These are phyloP conservation scores for Chiroxiphia lanceolata DNA, from an alignment of 2,797 vertebrate species.

Conservation along the genomic window DNA sequence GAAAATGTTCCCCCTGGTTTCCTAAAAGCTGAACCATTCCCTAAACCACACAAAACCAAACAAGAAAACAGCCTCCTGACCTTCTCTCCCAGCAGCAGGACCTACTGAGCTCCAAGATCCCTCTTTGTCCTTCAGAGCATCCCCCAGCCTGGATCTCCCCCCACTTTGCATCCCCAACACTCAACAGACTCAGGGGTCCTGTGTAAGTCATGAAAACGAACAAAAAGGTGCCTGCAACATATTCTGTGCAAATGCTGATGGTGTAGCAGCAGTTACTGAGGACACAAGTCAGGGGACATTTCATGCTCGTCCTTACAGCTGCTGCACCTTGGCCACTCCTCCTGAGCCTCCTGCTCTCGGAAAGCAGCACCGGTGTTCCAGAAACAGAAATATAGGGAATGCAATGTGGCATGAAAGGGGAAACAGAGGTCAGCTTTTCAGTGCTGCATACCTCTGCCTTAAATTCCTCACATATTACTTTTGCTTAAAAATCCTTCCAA, in stretches of 20 bases:
- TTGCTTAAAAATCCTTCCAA: not conserved
- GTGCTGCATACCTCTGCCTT: not conserved
- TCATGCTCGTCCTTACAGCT: fast-evolving
- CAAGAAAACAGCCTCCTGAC: not conserved
- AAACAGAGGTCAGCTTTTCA: fast-evolving
- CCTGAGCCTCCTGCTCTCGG: not conserved
- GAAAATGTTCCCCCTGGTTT: not conserved
- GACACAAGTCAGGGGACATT: fast-evolving
- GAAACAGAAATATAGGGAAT: not conserved
- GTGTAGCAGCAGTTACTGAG: too few relatives aligned
- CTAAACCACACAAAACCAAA: not conserved
- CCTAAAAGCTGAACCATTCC: not conserved
- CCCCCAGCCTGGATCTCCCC: too few relatives aligned
- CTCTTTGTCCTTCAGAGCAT: not conserved
- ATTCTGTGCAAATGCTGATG: fast-evolving
- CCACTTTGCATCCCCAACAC: fast-evolving
- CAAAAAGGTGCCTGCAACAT: not conserved
- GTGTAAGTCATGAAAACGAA: fast-evolving
- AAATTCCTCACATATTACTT: not conserved
- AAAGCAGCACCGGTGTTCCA: not conserved
- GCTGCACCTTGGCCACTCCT: not conserved
- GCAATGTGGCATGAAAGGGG: not conserved
- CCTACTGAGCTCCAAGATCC: fast-evolving
- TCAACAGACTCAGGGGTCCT: fast-evolving
- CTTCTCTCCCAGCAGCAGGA: not conserved